Percentiles rank a stretch among this genome's conserved stretches.
These are phyloP conservation scores for Malthinus seriepunctatus DNA, from an alignment of 2,888 invertebrate genomes.

Conservation along the genomic window DNA sequence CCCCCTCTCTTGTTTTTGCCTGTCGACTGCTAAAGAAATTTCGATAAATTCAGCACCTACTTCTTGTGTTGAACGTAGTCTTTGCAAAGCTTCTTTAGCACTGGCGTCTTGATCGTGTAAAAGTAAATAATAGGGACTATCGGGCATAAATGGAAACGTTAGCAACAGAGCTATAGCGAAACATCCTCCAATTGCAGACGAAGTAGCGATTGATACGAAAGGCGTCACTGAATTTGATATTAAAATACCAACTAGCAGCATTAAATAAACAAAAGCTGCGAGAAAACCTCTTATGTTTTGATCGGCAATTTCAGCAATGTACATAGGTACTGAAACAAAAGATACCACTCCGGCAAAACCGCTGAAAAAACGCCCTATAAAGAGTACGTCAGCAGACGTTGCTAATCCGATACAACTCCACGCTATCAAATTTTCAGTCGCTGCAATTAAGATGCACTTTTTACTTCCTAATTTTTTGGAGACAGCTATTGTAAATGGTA, in stretches of 20 bases:
- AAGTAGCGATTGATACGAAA: slow-evolving; percentile 45
- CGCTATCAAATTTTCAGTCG: slow-evolving; percentile 42
- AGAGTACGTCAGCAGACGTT: slow-evolving; percentile 42
- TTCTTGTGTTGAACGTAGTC: background rate
- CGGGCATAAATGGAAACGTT: background rate
- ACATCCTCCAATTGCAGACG: slow-evolving; percentile 44
- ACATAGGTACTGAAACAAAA: slow-evolving; percentile 52
- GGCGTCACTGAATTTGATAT: slow-evolving; percentile 49
- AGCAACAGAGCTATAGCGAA: slow-evolving; percentile 18
- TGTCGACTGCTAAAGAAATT: background rate
- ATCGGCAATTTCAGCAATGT: slow-evolving; percentile 52
- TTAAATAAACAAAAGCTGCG: slow-evolving; percentile 49
- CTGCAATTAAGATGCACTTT: slow-evolving; percentile 46
- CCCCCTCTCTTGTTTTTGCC: background rate
- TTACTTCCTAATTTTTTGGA: slow-evolving; percentile 47
- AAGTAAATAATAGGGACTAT: background rate
- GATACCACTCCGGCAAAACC: slow-evolving; percentile 51
- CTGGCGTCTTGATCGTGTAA: background rate
- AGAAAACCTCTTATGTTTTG: slow-evolving; percentile 51
- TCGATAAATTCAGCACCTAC: background rate
- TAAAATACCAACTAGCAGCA: slow-evolving; percentile 50
- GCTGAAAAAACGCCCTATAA: slow-evolving; percentile 47
- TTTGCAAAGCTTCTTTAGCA: background rate
- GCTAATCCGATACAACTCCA: slow-evolving; percentile 49
- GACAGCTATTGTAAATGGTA: slow-evolving; percentile 46